phyloP scores from a whole-genome alignment of 53 echinoderm and acorn worm genomes.

The Astropecten irregularis region DNA sequence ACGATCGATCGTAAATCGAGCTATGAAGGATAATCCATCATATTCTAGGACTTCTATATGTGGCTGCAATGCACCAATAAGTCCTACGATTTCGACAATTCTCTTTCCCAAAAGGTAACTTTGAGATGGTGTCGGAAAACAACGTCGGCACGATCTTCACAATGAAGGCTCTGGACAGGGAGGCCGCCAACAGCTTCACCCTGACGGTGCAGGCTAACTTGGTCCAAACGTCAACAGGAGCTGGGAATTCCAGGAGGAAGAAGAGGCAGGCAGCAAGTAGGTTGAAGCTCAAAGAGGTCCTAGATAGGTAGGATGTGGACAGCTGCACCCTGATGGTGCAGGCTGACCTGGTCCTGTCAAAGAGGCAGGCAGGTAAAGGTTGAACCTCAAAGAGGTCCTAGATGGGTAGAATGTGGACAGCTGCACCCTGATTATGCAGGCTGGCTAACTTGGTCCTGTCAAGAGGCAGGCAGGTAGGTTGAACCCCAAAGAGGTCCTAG shows the following conservation, averaged over 20 bases:
- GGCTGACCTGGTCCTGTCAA: constrained; percentile 64
- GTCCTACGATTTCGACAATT: too few species aligned
- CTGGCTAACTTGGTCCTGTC: too few species aligned
- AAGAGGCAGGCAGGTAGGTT: constrained; percentile 68
- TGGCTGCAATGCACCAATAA: too few species aligned
- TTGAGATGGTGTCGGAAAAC: constrained; percentile 56
- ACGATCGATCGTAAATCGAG: too few species aligned
- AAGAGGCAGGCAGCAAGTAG: constrained; percentile 68
- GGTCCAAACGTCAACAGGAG: constrained; percentile 25
- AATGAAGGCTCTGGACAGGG: constrained; percentile 63
- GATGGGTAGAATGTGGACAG: constrained; percentile 57
- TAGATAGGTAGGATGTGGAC: constrained; percentile 60
- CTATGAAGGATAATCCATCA: too few species aligned
- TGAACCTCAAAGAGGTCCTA: constrained; percentile 54
- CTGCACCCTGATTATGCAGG: constrained; percentile 54
- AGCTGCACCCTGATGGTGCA: constrained; percentile 58
- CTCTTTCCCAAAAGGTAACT: constrained; percentile 75
- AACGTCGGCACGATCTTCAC: constrained; percentile 77
- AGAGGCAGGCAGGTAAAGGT: constrained; percentile 64
- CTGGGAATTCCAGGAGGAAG: constrained; percentile 20
- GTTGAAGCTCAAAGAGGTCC: constrained; percentile 53
- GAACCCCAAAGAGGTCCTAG: constrained; percentile 59
- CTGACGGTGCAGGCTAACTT: constrained; percentile 68
- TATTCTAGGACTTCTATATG: too few species aligned
- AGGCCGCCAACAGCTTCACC: constrained; percentile 28